These are phyloP conservation scores for Xenopus laevis DNA, from an alignment of 2,113 vertebrate species.

Conservation along the genomic window DNA sequence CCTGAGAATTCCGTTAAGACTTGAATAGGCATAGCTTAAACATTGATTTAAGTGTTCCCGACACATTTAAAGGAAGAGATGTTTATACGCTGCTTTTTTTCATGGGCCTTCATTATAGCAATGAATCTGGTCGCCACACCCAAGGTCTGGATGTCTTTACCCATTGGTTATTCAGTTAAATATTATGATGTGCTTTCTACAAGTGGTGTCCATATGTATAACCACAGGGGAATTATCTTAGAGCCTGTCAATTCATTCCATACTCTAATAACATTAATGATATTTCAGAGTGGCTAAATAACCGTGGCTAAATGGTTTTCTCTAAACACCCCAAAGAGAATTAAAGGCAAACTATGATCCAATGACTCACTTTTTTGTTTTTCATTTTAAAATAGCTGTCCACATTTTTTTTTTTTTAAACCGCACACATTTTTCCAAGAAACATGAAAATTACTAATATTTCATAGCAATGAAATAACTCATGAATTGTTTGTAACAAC, in stretches of 20 bases:
- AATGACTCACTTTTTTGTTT: no score
- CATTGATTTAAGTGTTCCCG: not conserved
- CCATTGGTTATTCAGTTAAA: not conserved
- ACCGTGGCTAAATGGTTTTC: not conserved
- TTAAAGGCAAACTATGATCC: no score
- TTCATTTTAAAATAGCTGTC: no score
- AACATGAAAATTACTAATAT: no score
- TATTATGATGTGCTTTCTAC: not conserved
- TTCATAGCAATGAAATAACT: no score
- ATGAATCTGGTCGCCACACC: not conserved
- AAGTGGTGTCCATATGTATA: conserved; percentile 3
- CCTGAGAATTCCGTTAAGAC: not conserved
- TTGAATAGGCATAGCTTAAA: not conserved
- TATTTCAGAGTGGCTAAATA: not conserved
- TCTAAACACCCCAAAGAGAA: no score
- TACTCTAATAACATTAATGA: not conserved
- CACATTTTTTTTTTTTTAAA: no score
- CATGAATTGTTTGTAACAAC: no score
- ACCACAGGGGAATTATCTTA: not conserved
- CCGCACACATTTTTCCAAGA: no score
- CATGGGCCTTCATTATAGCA: not conserved
- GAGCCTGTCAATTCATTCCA: not conserved
- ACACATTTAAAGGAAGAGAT: not conserved
- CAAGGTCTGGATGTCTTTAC: not conserved
- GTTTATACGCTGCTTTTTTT: not conserved